A percentile compares a stretch with the other conserved stretches of the same genome.
These are phyloP conservation scores for Scarus forsteni DNA, from an alignment of 2,797 vertebrate genomes.

Conservation along the genomic window DNA sequence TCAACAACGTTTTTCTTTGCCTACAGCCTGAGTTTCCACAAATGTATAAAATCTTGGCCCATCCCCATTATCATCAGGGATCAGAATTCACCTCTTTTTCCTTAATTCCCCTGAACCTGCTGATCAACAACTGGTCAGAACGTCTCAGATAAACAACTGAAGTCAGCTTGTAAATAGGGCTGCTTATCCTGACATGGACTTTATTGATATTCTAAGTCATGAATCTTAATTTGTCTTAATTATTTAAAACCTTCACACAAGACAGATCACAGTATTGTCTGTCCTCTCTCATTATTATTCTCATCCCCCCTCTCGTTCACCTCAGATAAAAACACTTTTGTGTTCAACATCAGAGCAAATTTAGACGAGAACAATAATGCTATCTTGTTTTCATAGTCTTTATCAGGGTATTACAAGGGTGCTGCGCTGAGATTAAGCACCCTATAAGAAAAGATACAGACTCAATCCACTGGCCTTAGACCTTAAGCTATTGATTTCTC, in stretches of 20 bases:
- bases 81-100: too few relatives aligned
- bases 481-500: conserved; percentile 20
- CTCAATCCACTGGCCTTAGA: conserved; percentile 58
- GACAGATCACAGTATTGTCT: conserved; percentile 18
- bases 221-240: conserved; percentile 47
- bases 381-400: conserved; percentile 21
- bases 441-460: conserved; percentile 61
- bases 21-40: too few relatives aligned
- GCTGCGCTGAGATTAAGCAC: conserved; percentile 49
- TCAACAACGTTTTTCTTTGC: too few relatives aligned
- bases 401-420: conserved; percentile 25
- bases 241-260: conserved; percentile 31
- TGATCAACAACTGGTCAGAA: too few relatives aligned
- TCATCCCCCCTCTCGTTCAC: conserved; percentile 19
- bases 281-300: conserved; percentile 9
- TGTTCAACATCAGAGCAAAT: conserved; percentile 19
- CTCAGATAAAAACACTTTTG: conserved; percentile 27
- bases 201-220: conserved; percentile 25
- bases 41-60: too few relatives aligned
- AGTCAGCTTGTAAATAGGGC: conserved; percentile 12
- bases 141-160: neutral
- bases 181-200: conserved; percentile 23
- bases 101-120: too few relatives aligned
- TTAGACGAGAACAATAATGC: conserved; percentile 14
- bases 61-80: too few relatives aligned